These are phyloP conservation scores for Clarias pachynema DNA, from an alignment of 2,797 vertebrate genomes.

Conservation along the genomic window DNA sequence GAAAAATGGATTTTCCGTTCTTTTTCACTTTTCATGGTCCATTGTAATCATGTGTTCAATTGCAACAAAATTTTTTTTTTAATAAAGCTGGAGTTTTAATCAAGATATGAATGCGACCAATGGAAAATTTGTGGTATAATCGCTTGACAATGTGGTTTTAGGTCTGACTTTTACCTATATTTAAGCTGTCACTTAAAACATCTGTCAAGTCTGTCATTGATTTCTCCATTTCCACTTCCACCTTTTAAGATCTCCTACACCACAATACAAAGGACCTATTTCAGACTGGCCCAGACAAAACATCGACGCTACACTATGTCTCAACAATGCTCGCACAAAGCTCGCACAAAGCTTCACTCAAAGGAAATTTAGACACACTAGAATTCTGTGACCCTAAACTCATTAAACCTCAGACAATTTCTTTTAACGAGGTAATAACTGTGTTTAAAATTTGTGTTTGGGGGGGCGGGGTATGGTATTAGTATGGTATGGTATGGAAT, in stretches of 20 bases:
- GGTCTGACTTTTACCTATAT: too few species aligned
- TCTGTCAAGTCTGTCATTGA: not conserved
- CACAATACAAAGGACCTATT: not conserved
- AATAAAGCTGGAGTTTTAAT: not conserved
- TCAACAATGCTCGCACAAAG: not conserved
- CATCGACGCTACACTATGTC: not conserved
- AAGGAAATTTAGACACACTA: not conserved
- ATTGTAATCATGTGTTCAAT: not conserved
- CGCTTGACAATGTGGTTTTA: not conserved
- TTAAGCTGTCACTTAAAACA: not conserved
- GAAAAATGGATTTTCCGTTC: not conserved
- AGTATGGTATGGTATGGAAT: not conserved
- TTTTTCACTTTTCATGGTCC: not conserved
- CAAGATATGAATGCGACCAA: not conserved
- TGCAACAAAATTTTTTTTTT: not conserved
- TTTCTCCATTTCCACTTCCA: slow-evolving; percentile 2
- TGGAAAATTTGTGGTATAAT: not conserved
- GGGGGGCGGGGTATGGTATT: not conserved
- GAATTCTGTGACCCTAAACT: not conserved
- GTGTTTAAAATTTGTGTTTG: not conserved
- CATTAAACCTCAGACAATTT: not conserved
- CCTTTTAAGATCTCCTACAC: not conserved
- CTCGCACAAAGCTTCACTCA: not conserved
- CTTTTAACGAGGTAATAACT: not conserved
- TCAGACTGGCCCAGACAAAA: not conserved